Evolutionary conservation across 1,140 invertebrate genomes (phyloP).

Genomic region (Scaptomyza hsui): DNA sequence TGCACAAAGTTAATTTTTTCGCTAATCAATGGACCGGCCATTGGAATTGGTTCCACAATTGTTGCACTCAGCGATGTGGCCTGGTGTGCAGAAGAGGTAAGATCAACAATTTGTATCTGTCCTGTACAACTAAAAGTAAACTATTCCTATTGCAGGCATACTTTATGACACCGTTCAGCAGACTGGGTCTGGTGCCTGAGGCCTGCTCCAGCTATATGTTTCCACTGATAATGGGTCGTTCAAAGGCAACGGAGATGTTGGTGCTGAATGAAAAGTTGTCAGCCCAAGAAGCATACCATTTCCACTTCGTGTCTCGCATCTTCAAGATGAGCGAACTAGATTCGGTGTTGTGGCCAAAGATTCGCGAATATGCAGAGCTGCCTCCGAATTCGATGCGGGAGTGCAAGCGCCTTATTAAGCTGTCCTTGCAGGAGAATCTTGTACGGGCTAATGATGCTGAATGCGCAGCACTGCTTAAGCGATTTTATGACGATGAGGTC

Average conservation of each 20-base stretch:
- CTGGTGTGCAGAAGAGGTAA: constrained; percentile 91
- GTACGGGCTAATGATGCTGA: constrained; percentile 53
- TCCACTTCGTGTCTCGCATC: constrained; percentile 86
- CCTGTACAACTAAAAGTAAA: background rate
- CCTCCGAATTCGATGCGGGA: constrained; percentile 59
- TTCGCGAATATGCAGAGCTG: constrained; percentile 54
- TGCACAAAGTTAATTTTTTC: constrained; percentile 95
- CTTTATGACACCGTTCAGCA: constrained; percentile 94
- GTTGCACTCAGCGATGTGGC: constrained; percentile 94
- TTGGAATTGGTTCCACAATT: constrained; percentile 94
- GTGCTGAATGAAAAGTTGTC: constrained; percentile 92
- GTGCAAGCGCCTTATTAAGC: constrained; percentile 59
- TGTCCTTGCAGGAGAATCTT: constrained; percentile 41
- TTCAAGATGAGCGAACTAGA: constrained; percentile 60
- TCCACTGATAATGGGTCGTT: constrained; percentile 91
- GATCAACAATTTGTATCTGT: background rate
- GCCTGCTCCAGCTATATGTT: constrained; percentile 94
- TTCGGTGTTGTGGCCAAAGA: constrained; percentile 64
- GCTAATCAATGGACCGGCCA: constrained; percentile 96
- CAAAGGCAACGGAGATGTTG: constrained; percentile 92
- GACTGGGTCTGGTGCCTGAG: constrained; percentile 92
- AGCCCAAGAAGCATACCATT: constrained; percentile 90
- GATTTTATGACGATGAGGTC: constrained; percentile 58
- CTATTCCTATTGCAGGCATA: constrained; percentile 87
- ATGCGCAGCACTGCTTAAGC: constrained; percentile 41